Base-by-base conservation (phyloP, 2,888 invertebrate species). In the Agrilus biguttatus region DNA sequence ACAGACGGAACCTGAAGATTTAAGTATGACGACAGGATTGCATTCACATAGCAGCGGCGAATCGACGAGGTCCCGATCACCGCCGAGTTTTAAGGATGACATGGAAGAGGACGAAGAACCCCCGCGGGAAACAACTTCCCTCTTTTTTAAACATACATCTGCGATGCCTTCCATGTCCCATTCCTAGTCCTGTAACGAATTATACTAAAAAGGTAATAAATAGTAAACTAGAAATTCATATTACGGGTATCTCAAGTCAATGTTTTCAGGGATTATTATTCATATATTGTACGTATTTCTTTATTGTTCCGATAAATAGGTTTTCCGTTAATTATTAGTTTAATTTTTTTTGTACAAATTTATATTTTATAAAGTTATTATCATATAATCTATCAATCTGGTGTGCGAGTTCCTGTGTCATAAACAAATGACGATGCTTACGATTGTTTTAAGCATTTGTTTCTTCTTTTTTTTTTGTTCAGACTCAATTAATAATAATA, bases 1-100 rank as follows among this genome's bases (percentile, higher is more conserved):
- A 63, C 91, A 91, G 69, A 90, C 90, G 2, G 90, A 90, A 63
- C 91, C 91, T 7, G 90, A 91, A 62, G 91, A 91, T 62, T 71
- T 91, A 49, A 88, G 88, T 43, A 79, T 89, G 74, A 76, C 73
- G 38, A 71, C 71, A 5, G 70, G 71, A 0, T 56, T 67, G 50
- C 64, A 68, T 50, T 71, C 71, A 3, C 70, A 70, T 52, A 69
- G 69, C 52, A 70, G 69, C 46, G 67, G 67, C 1, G 65, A 63
- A 33, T 71, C 73, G 1, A 71, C 72, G 2, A 44, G 66, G 45
- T 69, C 69, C 14, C 63, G 62, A 32, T 67, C 69, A 2, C 59
- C 59, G 1, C 58, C 58, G 0, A 66, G 67, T 51, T 66, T 67
- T 39, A 53, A 57, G 42, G 61, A 56, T n/a, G 70, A 69, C 38